Base-by-base conservation (phyloP, 2,113 vertebrate species). In the Bubo scandiacus region DNA sequence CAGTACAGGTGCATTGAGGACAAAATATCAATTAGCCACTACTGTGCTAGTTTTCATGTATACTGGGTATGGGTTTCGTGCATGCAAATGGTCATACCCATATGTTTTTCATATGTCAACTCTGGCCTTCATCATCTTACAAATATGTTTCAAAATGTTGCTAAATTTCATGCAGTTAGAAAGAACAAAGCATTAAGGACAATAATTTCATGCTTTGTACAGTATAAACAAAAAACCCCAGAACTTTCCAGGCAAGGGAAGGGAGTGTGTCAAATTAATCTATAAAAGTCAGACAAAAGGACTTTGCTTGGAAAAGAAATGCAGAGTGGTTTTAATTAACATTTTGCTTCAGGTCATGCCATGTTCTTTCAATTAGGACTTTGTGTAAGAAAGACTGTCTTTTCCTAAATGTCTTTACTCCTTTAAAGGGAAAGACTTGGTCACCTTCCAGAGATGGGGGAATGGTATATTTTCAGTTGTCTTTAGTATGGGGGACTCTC, bases 281-380 rank as follows among this genome's bases (percentile, higher is more conserved):
- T 86, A 36, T 86, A 30, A 96, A 79, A 96, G 43, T 83, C 92
- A 94, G 74, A 83, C 87, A 94, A 85, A 90, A 68, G 19, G 67
- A 73, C 26, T 65, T 86, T 85, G 84, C 90, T 93, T 90, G 94
- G 90, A 89, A 71, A 87, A 94, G 72, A 95, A 92, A 90, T 62
- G 63, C 54, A 42, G 73, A 36, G 62, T 95, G 95, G 84, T 97
- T 98, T 97, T 91, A 96, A 97, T 98, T 96, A 97, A 81, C 61
- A 38, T 94, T 97, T 97, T 96, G 88, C 94, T 97, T 85, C 93
- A 90, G 94, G 94, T 97, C 84, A 93, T 93, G 89, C 93, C 93
- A 97, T 97, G n/a, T 84, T 97, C 40, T 97, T 97, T 96, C 94
- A 96, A 79, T 95, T 96, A 96, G 82, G 84, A 65, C 49, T 95